phyloP scores from a whole-genome alignment of 2,888 invertebrate species.

The Amitus sp. region DNA sequence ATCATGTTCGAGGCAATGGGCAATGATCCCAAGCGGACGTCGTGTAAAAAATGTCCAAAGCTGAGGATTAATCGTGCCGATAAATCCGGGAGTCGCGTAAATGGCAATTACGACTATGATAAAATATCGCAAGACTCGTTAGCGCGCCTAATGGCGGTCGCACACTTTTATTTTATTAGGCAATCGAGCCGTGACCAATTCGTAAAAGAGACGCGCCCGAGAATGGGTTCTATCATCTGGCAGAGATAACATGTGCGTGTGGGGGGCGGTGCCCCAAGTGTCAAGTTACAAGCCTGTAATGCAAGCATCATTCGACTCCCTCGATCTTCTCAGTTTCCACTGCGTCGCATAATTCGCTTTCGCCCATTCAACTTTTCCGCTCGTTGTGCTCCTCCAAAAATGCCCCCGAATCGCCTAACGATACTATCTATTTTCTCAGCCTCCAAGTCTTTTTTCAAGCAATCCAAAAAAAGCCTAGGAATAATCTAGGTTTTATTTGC shows the following conservation, averaged over 20 bases:
- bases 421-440: too few relatives aligned
- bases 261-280: slow-evolving; percentile 57
- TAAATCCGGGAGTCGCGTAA: neutral
- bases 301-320: slow-evolving; percentile 50
- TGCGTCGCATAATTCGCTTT: slow-evolving; percentile 13
- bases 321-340: slow-evolving; percentile 34
- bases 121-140: slow-evolving; percentile 8
- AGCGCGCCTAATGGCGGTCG: slow-evolving; percentile 11
- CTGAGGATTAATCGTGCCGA: neutral
- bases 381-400: neutral
- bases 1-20: too few relatives aligned
- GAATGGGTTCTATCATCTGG: slow-evolving; percentile 37
- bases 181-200: slow-evolving; percentile 17
- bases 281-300: slow-evolving; percentile 57
- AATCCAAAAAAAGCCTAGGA: too few relatives aligned
- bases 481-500: too few relatives aligned
- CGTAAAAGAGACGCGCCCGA: slow-evolving; percentile 22
- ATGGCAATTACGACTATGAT: slow-evolving; percentile 5
- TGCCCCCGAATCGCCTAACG: too few relatives aligned
- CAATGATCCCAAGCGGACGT: too few relatives aligned
- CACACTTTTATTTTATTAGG: slow-evolving; percentile 22
- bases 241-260: slow-evolving; percentile 51
- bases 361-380: slow-evolving; percentile 2
- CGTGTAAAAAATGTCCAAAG: too few relatives aligned
- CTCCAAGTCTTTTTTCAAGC: too few relatives aligned